These are phyloP conservation scores for Speoplatyrhinus poulsoni DNA, from an alignment of 2,113 vertebrate genomes.

Conservation along the genomic window DNA sequence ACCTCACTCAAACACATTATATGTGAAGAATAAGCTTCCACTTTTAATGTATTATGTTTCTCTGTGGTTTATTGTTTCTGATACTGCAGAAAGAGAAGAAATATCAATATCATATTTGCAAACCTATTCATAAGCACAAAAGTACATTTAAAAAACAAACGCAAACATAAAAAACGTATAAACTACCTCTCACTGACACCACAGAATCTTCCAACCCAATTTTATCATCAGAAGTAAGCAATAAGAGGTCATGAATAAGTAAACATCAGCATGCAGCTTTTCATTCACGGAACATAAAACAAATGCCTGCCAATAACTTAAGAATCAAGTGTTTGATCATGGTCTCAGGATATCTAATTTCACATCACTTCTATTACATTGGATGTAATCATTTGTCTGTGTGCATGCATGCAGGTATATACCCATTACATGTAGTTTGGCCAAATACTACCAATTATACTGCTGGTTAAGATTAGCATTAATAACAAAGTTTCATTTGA, in stretches of 20 bases:
- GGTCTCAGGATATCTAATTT: too few species aligned
- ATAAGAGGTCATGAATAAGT: neutral
- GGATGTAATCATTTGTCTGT: neutral
- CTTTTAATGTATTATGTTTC: too few species aligned
- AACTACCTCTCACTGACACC: neutral
- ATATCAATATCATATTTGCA: neutral
- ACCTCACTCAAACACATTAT: too few species aligned
- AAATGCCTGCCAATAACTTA: slow-evolving; percentile 17
- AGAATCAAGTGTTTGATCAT: neutral
- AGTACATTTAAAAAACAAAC: neutral
- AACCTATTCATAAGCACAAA: neutral
- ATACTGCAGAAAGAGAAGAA: too few species aligned
- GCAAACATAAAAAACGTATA: neutral
- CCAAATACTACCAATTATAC: too few species aligned
- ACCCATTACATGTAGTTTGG: too few species aligned
- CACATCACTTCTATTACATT: too few species aligned
- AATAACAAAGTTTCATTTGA: too few species aligned
- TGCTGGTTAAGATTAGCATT: too few species aligned
- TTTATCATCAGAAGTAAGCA: slow-evolving; percentile 8
- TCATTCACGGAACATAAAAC: slow-evolving; percentile 14
- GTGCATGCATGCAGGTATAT: neutral
- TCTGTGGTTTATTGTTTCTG: too few species aligned
- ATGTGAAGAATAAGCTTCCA: too few species aligned
- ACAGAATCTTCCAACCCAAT: slow-evolving; percentile 8
- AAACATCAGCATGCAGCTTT: neutral